Percentiles rank a stretch among this genome's conserved stretches.
Evolutionary conservation across 1,140 invertebrate species (phyloP).

Genomic region (Heliconius melpomene): DNA sequence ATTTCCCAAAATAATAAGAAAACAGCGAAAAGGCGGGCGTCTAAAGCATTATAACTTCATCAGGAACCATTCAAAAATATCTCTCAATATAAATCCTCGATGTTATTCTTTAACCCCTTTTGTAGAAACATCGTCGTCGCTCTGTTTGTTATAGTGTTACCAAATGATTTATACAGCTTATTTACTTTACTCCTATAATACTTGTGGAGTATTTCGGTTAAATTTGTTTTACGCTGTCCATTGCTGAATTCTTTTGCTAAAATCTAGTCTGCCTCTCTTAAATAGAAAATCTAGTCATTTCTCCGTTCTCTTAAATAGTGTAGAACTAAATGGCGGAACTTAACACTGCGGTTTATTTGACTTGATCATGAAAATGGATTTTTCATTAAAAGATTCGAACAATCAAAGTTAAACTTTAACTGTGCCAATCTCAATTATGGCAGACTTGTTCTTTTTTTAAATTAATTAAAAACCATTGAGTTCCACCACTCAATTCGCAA

Average conservation of each 20-base stretch:
- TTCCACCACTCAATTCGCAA: no score
- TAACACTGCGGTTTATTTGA: no score
- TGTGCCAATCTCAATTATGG: no score
- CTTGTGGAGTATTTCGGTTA: neutral
- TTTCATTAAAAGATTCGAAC: no score
- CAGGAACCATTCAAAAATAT: slow-evolving; percentile 7
- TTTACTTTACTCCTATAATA: slow-evolving; percentile 53
- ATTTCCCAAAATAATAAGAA: slow-evolving; percentile 6
- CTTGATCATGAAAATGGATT: no score
- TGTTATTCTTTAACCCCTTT: slow-evolving; percentile 19
- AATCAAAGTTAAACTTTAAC: no score
- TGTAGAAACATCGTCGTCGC: slow-evolving; percentile 25
- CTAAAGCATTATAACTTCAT: slow-evolving; percentile 20
- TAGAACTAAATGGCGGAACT: no score
- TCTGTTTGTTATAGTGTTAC: slow-evolving; percentile 54
- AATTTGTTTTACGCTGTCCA: neutral
- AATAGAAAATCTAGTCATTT: neutral
- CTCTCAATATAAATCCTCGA: slow-evolving; percentile 13
- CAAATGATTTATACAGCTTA: slow-evolving; percentile 64
- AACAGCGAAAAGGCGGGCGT: neutral
- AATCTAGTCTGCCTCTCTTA: neutral
- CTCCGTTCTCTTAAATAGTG: no score
- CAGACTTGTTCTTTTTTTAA: no score
- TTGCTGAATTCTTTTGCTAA: neutral
- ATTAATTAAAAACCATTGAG: no score